Evolutionary conservation across 2,113 vertebrate species (phyloP).

Genomic region (Eolophus roseicapilla): DNA sequence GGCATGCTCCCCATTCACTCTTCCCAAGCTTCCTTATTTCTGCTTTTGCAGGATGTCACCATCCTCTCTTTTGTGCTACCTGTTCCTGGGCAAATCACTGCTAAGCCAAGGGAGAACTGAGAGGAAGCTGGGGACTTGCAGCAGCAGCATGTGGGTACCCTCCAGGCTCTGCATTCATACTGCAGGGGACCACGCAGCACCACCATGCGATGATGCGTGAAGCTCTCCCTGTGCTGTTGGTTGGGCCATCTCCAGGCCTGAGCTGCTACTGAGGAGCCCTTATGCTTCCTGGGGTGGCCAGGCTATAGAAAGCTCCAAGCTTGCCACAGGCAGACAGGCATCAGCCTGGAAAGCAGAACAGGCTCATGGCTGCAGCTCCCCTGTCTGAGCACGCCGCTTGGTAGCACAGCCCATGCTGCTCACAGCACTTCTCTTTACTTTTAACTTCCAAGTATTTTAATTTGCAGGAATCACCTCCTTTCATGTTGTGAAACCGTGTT

Average conservation of each 20-base stretch:
- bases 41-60: background rate
- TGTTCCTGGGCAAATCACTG: background rate
- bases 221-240: background rate
- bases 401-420: background rate
- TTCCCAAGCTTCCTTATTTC: background rate
- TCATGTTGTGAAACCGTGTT: constrained; percentile 69
- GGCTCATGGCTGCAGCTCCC: background rate
- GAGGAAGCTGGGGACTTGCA: background rate
- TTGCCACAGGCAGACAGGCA: background rate
- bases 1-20: background rate
- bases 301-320: background rate
- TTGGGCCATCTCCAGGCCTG: background rate
- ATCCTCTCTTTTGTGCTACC: background rate
- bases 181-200: background rate
- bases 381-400: background rate
- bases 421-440: constrained; percentile 61
- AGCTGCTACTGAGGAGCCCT: background rate
- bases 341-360: background rate
- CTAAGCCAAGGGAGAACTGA: fast-evolving
- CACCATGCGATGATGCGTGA: fast-evolving
- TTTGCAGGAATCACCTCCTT: constrained; percentile 69
- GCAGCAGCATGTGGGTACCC: background rate
- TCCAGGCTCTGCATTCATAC: background rate
- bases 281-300: background rate
- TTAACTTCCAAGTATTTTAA: constrained; percentile 73